phyloP scores from a whole-genome alignment of 2,797 vertebrate genomes.

The Propithecus perrieri region DNA sequence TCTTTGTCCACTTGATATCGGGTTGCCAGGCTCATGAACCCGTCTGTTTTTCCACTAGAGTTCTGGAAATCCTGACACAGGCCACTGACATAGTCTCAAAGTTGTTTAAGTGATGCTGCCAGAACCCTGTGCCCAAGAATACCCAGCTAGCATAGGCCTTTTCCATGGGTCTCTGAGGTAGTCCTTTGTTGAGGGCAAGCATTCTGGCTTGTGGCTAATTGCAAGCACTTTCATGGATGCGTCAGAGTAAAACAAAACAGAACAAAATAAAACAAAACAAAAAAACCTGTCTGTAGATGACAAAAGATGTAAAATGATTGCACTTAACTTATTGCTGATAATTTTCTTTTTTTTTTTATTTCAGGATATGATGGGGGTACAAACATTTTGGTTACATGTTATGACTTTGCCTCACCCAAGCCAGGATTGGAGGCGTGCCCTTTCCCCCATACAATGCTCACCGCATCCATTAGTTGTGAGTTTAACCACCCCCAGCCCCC shows the following conservation, averaged over 20 bases:
- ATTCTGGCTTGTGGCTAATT: background rate
- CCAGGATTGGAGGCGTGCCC: too few relatives aligned
- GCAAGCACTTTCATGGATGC: background rate
- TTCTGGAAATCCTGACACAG: constrained; percentile 3
- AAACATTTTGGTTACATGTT: too few relatives aligned
- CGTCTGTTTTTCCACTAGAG: background rate
- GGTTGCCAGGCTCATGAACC: background rate
- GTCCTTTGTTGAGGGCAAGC: background rate
- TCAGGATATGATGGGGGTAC: too few relatives aligned
- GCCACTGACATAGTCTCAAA: background rate
- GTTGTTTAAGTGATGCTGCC: background rate
- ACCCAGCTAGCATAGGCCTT: background rate
- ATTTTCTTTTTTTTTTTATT: background rate
- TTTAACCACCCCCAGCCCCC: too few relatives aligned
- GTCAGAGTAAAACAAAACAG: background rate
- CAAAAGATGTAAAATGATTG: background rate
- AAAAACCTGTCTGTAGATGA: background rate
- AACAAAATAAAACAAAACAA: too few relatives aligned
- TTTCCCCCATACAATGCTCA: too few relatives aligned
- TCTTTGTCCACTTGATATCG: background rate
- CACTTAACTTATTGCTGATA: background rate
- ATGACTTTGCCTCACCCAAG: too few relatives aligned
- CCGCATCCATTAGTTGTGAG: too few relatives aligned
- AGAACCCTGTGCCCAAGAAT: background rate
- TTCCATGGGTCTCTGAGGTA: background rate